phyloP scores from a whole-genome alignment of 1,140 invertebrate genomes.

The Heterodera carotae region DNA sequence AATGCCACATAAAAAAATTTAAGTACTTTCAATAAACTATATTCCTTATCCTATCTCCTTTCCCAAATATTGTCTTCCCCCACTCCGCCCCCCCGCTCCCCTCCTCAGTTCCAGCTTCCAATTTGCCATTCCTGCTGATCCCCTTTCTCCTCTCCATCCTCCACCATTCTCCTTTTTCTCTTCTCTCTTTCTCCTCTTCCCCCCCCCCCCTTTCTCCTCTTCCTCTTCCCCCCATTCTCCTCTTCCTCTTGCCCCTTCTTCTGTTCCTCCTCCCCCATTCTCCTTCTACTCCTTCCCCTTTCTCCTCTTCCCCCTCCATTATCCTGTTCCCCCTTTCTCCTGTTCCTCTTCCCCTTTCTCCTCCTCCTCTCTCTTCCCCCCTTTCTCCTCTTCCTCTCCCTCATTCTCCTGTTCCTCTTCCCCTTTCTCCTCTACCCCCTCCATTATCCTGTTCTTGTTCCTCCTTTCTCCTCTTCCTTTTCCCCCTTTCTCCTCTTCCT shows the following conservation, averaged over 20 bases:
- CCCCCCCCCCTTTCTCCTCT: not conserved
- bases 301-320: not conserved
- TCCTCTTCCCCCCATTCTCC: not conserved
- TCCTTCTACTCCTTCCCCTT: not conserved
- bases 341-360: not conserved
- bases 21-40: no score
- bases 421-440: no score
- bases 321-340: not conserved
- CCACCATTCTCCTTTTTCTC: not conserved
- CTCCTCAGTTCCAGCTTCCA: not conserved
- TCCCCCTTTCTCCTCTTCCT: not conserved
- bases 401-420: not conserved
- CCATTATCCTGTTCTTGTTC: not conserved
- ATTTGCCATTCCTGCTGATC: no score
- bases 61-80: no score
- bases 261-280: not conserved
- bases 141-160: not conserved
- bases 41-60: no score
- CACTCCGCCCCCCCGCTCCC: not conserved
- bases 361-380: not conserved
- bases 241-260: not conserved
- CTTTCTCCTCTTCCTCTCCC: not conserved
- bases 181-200: not conserved
- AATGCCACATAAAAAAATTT: no score
- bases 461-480: not conserved